Evolutionary conservation across 1,140 invertebrate species (phyloP), one percentile per base, ranked within the genome.

Genomic region (Colletes latitarsis): DNA sequence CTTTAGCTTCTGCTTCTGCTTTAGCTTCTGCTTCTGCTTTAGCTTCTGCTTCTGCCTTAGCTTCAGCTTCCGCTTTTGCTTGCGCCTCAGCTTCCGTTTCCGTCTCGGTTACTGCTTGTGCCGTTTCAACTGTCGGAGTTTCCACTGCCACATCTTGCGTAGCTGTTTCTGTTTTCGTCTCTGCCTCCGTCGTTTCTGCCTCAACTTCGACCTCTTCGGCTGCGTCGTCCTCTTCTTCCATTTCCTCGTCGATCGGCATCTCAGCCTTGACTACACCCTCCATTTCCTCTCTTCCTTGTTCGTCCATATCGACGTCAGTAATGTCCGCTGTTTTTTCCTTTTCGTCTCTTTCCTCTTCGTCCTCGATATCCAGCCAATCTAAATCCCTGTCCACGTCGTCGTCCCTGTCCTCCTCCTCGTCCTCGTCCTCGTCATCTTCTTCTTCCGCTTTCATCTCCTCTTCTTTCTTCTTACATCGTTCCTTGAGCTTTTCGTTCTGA

Each of bases 401-500:
- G 0, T 70, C n/a, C n/a, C 57, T n/a, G 15, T n/a, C 21, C 10
- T 49, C 17, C 41, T 82, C 46, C 19, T 77, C 81, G 14, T 15
- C 17, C 12, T 81, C 62, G 14, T 81, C 63, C 39, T 79, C 77
- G 2, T 71, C 74, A 49, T 57, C 57, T 4, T 53, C 70, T 4
- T 39, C 64, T 19, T 70, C 67, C 58, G 77, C 83, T 15, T 81
- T 86, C 19, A 49, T 60, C 17, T 80, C 76, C 15, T 72, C 74
- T 17, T 72, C 46, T 30, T 73, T 85, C 39, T 72, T 82, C 6
- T 83, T 71, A 14, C 88, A 87, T 52, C 89, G 82, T 10, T 86
- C 72, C 1, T 86, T 69, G 0, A 92, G 6, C 60, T 89, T 80
- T 0, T 87, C 68, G 64, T 83, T 84, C 12, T 89, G 77, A 6